Conservation (phyloP, 2,113 vertebrate genomes). For the Prietella phreatophila region DNA sequence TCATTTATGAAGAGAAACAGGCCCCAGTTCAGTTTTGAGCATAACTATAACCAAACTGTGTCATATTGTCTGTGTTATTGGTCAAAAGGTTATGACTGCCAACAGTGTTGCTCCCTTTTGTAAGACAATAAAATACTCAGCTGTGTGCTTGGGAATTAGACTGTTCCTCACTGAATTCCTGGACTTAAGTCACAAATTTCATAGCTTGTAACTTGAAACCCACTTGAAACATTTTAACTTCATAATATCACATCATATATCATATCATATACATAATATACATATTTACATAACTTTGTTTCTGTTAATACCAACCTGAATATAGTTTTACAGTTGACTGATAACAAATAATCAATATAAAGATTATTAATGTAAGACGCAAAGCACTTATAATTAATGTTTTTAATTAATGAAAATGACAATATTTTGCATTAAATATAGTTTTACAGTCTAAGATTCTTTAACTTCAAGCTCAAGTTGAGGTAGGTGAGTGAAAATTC, state of each 20-base stretch:
- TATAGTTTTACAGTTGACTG: neutral
- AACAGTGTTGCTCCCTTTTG: neutral
- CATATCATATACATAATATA: neutral
- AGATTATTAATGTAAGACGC: neutral
- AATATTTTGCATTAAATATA: neutral
- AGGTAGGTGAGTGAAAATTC: neutral
- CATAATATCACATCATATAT: neutral
- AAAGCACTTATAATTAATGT: neutral
- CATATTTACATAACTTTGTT: no score
- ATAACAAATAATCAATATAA: neutral
- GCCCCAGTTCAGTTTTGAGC: neutral
- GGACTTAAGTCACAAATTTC: neutral
- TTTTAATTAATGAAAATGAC: neutral
- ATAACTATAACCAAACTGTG: neutral
- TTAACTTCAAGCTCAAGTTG: neutral
- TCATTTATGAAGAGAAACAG: neutral
- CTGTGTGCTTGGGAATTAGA: neutral
- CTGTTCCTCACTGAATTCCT: neutral
- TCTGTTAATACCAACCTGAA: neutral
- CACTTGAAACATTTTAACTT: neutral
- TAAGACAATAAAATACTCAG: neutral
- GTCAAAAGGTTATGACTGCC: neutral
- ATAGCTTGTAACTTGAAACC: neutral
- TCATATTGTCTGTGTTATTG: neutral
- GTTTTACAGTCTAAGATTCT: neutral